Evolutionary conservation across 2,113 vertebrate genomes (phyloP), one percentile per base, ranked within the genome.

Genomic region (Pelecanus crispus): DNA sequence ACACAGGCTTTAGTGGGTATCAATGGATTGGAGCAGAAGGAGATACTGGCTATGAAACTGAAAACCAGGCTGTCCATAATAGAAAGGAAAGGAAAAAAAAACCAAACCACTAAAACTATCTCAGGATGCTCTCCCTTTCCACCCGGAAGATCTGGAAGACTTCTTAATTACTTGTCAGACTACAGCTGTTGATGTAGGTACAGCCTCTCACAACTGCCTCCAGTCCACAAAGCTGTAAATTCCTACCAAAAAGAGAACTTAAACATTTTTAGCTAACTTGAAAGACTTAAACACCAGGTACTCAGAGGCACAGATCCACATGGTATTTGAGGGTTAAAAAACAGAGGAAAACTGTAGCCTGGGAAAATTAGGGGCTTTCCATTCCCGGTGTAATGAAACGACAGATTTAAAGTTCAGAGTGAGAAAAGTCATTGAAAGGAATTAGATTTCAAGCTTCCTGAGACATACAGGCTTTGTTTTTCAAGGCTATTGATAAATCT

Each of bases 291-390:
- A 40, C 44, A 85, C 31, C 52, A 81, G 92, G 89, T 86, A 91
- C 59, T 92, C 86, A 81, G 88, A 91, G 70, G 56, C 65, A 90
- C 14, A 89, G 72, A 94, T 75, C 74, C 74, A 81, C 42, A 40
- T 73, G 67, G 81, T 55, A 71, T 80, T 88, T 86, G 88, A 97
- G 96, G 94, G 93, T 97, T 95, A 90, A 95, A 95, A 94, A 94
- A 14, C 56, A 85, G 80, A 94, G 93, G 94, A 93, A 97, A 96
- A 86, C 62, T 90, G 83, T 38, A 96, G 85, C 95, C 93, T 95
- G 97, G 97, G 97, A 97, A 97, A 98, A 97, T 82, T 80, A 96
- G 97, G 98, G 97, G 94, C 96, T 97, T 97, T 98, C 97, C 97
- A 97, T 94, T 91, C 96, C 95, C 53, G 91, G 88, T 96, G 92